Evolutionary conservation across 2,113 vertebrate species (phyloP).

Genomic region (Argyrosomus japonicus): DNA sequence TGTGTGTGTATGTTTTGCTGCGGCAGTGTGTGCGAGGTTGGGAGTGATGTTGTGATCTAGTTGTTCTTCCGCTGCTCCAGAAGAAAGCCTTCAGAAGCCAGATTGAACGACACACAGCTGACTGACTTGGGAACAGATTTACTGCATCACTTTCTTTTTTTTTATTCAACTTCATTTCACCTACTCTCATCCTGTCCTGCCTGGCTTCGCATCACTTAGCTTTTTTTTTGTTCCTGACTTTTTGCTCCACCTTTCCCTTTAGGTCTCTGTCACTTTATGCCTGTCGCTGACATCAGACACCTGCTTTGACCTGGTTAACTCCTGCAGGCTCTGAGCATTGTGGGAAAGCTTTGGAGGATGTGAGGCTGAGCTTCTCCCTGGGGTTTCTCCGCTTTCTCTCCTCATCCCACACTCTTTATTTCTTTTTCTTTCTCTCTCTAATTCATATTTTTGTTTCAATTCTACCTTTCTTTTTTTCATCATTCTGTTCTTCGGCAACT

Average conservation of each 20-base stretch:
- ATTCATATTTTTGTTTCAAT: not conserved
- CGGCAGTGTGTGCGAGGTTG: conserved; percentile 20
- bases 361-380: conserved; percentile 48
- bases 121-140: conserved; percentile 54
- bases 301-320: conserved; percentile 73
- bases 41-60: conserved; percentile 48
- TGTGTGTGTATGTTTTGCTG: conserved; percentile 34
- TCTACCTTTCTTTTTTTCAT: not conserved
- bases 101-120: conserved; percentile 28
- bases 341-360: conserved; percentile 69
- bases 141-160: conserved; percentile 33
- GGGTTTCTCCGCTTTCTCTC: conserved; percentile 50
- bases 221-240: conserved; percentile 15
- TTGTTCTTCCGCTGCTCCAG: conserved; percentile 47
- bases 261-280: conserved; percentile 60
- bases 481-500: not conserved
- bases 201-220: not conserved
- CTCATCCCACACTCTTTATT: not conserved
- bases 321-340: conserved; percentile 58
- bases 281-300: conserved; percentile 63
- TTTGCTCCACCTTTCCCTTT: conserved; percentile 33
- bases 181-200: conserved; percentile 4
- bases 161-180: conserved; percentile 16
- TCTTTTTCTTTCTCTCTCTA: conserved; percentile 1
- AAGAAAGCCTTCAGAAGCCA: conserved; percentile 45